Evolutionary conservation across 2,888 invertebrate species (phyloP), one percentile per base, ranked within the genome.

Genomic region (Ochlodes sylvanus): DNA sequence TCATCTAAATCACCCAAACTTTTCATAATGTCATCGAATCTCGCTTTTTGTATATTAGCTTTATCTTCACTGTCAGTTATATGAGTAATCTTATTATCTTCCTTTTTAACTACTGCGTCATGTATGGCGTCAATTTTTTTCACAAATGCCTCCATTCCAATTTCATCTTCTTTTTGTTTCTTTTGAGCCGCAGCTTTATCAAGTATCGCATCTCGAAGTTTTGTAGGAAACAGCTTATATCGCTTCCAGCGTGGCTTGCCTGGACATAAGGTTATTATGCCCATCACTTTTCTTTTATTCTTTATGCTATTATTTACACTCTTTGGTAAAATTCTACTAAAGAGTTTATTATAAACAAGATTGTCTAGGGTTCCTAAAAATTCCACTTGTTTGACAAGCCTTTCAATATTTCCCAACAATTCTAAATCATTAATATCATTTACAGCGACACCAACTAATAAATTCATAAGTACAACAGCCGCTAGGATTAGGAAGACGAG

Each of bases 401-500:
- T 84, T 69, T 92, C 87, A 17, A 94, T 94, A 69, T 94, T 94
- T 0, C 95, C 95, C 52, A 94, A 84, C 0, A 94, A 80, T 84
- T 94, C 94, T 69, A 95, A 84, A 71, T 93, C 93, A 63, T 92
- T 94, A 1, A 94, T 94, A 71, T 95, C 95, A 69, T 94, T 95
- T 0, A 95, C 95, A 14, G 95, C 94, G 14, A 95, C 91, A 80
- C 95, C 95, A 0, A 95, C 93, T 76, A 95, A 85, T 54, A 95
- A 81, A 76, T 95, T 95, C 94, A 95, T 94, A 14, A 95, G 82
- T 0, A 95, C 94, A 56, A 95, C 94, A 7, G 94, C 92, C 44
- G 94, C 94, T 69, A 94, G 75, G 34, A 95, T 84, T 0, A 95
- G 77, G 71, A 95, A 95, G 5, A 93, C 73, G 0, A 94, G 79